Conservation (phyloP, 2,797 vertebrate species). For the Hippocampus kuda region DNA sequence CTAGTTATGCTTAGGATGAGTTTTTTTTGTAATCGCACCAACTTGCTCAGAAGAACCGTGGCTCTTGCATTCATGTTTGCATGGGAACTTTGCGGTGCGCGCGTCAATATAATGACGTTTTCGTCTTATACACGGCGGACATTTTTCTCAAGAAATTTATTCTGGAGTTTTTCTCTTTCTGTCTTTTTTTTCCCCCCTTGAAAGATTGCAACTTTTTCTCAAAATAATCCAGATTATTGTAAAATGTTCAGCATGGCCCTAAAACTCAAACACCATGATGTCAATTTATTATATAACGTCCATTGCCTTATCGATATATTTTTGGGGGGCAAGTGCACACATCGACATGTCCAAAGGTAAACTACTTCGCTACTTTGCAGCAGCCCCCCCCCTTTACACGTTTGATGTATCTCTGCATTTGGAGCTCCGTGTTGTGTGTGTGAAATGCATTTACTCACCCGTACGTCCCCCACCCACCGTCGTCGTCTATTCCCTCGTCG, state of each 20-base stretch:
- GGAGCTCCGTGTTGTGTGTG: constrained; percentile 45
- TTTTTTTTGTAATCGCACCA: too few relatives aligned
- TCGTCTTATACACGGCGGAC: not conserved
- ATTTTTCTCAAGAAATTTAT: not conserved
- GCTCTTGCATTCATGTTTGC: not conserved
- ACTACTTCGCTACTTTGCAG: too few relatives aligned
- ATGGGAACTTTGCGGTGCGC: not conserved
- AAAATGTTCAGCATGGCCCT: not conserved
- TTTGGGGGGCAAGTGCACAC: constrained; percentile 9
- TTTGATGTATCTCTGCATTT: constrained; percentile 70
- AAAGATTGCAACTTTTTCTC: not conserved
- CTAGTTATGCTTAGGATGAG: too few relatives aligned
- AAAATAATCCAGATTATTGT: not conserved
- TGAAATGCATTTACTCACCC: constrained; percentile 76
- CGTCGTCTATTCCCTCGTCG: constrained; percentile 58
- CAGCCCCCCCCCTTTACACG: constrained; percentile 60
- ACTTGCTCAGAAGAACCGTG: not conserved
- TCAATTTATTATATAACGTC: constrained; percentile 14
- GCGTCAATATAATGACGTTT: not conserved
- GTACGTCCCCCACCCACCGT: constrained; percentile 41
- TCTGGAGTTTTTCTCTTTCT: not conserved
- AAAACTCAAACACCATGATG: constrained; percentile 3
- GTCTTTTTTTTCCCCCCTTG: not conserved
- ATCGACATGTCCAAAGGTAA: constrained; percentile 4
- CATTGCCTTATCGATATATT: not conserved